These are phyloP conservation scores for Acanthococcus lagerstroemiae DNA, from an alignment of 2,888 invertebrate species.

Conservation along the genomic window DNA sequence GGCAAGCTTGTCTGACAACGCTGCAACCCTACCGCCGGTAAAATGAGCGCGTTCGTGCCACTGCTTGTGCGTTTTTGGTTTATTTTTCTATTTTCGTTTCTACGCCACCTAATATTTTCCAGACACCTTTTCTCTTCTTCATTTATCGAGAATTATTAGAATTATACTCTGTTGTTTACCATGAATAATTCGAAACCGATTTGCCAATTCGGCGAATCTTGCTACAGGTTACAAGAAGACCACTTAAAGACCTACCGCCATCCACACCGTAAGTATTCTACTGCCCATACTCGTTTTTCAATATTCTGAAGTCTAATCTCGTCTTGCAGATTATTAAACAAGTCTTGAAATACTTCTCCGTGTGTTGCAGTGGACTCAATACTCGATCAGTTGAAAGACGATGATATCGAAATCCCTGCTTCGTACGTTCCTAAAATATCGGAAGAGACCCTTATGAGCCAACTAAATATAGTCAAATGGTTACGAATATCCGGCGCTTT, in stretches of 20 bases:
- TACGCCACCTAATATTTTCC: too few relatives aligned
- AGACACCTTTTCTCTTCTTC: too few relatives aligned
- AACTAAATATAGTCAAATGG: slow-evolving; percentile 8
- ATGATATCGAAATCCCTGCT: slow-evolving; percentile 8
- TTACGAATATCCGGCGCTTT: neutral
- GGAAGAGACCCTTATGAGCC: slow-evolving; percentile 2
- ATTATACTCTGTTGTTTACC: too few relatives aligned
- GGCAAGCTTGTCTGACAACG: too few relatives aligned
- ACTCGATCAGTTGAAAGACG: neutral
- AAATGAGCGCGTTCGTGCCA: too few relatives aligned
- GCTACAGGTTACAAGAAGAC: slow-evolving; percentile 11
- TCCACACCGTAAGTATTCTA: slow-evolving; percentile 12
- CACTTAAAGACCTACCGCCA: slow-evolving; percentile 6
- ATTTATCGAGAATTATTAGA: too few relatives aligned
- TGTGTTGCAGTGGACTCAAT: slow-evolving; percentile 9
- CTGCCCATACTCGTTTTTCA: neutral
- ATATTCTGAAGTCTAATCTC: neutral
- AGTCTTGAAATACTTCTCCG: neutral
- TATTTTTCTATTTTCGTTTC: too few relatives aligned
- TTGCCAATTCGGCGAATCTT: slow-evolving; percentile 19
- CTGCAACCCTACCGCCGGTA: too few relatives aligned
- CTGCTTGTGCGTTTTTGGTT: too few relatives aligned
- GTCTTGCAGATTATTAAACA: neutral
- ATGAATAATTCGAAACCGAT: slow-evolving; percentile 4
- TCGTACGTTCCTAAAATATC: slow-evolving; percentile 1